These are phyloP conservation scores for Homarus gammarus DNA, from an alignment of 2,888 invertebrate genomes.

Conservation along the genomic window DNA sequence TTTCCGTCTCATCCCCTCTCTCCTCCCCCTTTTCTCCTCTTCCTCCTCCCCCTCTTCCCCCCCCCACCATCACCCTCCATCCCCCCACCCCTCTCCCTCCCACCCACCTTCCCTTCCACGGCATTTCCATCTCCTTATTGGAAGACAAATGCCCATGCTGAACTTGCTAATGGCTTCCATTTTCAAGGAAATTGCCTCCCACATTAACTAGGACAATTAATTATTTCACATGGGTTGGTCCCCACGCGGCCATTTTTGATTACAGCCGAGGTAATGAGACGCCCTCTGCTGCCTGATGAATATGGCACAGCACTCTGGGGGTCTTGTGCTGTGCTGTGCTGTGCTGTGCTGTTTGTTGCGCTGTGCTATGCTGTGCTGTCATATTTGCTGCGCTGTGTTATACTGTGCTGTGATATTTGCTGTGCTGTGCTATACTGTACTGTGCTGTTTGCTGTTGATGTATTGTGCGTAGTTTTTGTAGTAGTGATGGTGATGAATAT, in stretches of 20 bases:
- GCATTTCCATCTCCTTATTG: slow-evolving; percentile 50
- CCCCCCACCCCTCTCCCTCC: neutral
- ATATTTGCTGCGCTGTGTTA: too few species aligned
- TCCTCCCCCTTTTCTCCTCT: neutral
- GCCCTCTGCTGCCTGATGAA: slow-evolving; percentile 12
- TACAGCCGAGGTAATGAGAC: slow-evolving; percentile 18
- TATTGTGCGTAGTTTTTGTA: too few species aligned
- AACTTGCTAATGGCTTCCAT: slow-evolving; percentile 40
- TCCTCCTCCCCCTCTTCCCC: neutral
- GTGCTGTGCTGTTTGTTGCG: too few species aligned
- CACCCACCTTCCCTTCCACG: neutral
- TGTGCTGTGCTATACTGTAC: too few species aligned
- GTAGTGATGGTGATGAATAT: too few species aligned
- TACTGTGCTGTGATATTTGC: too few species aligned
- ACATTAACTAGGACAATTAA: slow-evolving; percentile 56
- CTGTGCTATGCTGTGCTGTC: too few species aligned
- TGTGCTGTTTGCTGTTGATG: too few species aligned
- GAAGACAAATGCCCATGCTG: slow-evolving; percentile 42
- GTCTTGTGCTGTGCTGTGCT: too few species aligned
- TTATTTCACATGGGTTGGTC: slow-evolving; percentile 54
- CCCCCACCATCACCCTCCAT: neutral
- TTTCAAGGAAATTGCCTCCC: slow-evolving; percentile 48
- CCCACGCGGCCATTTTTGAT: slow-evolving; percentile 24
- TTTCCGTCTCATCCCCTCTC: neutral
- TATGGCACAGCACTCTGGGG: too few species aligned